Conservation (phyloP, 2,888 invertebrate species). For the Tetragnatha montana region DNA sequence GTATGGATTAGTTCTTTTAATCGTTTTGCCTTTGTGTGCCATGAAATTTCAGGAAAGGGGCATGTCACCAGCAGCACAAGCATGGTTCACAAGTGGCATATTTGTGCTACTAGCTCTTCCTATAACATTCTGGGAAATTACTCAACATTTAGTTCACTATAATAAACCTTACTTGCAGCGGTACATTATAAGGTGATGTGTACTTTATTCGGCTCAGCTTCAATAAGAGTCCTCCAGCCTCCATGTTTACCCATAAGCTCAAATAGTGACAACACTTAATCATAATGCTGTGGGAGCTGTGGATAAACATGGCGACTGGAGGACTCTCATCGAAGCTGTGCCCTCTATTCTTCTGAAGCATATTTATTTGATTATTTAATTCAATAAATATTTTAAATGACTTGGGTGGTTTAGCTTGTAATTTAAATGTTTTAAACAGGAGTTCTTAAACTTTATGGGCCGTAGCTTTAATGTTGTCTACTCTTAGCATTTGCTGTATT, state of each 20-base stretch:
- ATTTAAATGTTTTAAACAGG: too few relatives aligned
- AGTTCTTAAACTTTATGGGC: too few relatives aligned
- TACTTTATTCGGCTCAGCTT: too few relatives aligned
- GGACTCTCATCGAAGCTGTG: too few relatives aligned
- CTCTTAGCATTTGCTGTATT: too few relatives aligned
- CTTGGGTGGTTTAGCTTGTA: too few relatives aligned
- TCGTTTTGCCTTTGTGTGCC: constrained; percentile 89
- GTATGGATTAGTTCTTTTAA: constrained; percentile 87
- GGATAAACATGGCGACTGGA: too few relatives aligned
- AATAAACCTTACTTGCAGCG: constrained; percentile 93
- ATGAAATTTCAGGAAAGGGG: constrained; percentile 87
- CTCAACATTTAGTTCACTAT: constrained; percentile 94
- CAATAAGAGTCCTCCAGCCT: too few relatives aligned
- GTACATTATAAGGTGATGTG: constrained; percentile 88
- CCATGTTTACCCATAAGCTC: too few relatives aligned
- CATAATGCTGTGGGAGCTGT: too few relatives aligned
- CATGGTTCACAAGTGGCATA: constrained; percentile 77
- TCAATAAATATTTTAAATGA: not conserved
- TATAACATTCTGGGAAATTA: constrained; percentile 95
- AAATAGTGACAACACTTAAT: too few relatives aligned
- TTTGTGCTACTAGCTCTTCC: constrained; percentile 83
- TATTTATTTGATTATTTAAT: constrained; percentile 42
- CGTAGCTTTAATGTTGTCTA: too few relatives aligned
- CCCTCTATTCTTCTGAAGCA: constrained; percentile 6
- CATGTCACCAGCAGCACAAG: constrained; percentile 85